These are phyloP conservation scores for Himalopsyche anomala DNA, from an alignment of 2,888 invertebrate genomes.

Conservation along the genomic window DNA sequence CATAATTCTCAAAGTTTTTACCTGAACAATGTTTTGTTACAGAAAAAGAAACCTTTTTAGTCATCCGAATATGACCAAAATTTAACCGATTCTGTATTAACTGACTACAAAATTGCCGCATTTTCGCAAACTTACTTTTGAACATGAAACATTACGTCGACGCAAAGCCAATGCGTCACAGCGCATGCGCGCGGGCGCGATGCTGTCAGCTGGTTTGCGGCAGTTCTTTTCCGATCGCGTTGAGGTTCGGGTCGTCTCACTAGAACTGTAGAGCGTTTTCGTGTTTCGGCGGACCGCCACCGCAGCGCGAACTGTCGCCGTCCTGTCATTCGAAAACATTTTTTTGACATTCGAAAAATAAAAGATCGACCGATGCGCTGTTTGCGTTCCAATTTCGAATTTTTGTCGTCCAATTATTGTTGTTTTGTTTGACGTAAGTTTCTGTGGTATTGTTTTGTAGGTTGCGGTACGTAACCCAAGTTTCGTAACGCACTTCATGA, in stretches of 20 bases:
- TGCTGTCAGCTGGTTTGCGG: conserved; percentile 67
- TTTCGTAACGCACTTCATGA: conserved; percentile 35
- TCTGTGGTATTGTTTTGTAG: conserved; percentile 27
- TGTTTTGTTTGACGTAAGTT: conserved; percentile 39
- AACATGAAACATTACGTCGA: conserved; percentile 56
- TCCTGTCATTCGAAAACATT: conserved; percentile 65
- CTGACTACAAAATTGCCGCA: background rate
- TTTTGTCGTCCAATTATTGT: conserved; percentile 35
- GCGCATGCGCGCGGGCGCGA: conserved; percentile 66
- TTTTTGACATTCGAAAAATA: conserved; percentile 41
- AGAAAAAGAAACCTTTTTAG: too few relatives aligned
- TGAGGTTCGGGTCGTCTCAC: conserved; percentile 56
- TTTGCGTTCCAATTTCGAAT: conserved; percentile 41
- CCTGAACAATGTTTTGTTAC: too few relatives aligned
- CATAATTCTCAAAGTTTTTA: too few relatives aligned
- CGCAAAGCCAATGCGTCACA: conserved; percentile 62
- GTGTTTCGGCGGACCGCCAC: conserved; percentile 67
- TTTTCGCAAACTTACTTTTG: conserved; percentile 33
- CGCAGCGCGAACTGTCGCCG: conserved; percentile 68
- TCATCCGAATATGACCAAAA: too few relatives aligned
- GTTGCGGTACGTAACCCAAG: background rate
- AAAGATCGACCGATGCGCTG: conserved; percentile 5
- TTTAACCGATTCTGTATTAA: too few relatives aligned
- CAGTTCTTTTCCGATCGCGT: conserved; percentile 69
- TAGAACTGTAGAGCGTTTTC: conserved; percentile 62